These are phyloP conservation scores for Hypothenemus hampei DNA, from an alignment of 1,140 invertebrate genomes.

Conservation along the genomic window DNA sequence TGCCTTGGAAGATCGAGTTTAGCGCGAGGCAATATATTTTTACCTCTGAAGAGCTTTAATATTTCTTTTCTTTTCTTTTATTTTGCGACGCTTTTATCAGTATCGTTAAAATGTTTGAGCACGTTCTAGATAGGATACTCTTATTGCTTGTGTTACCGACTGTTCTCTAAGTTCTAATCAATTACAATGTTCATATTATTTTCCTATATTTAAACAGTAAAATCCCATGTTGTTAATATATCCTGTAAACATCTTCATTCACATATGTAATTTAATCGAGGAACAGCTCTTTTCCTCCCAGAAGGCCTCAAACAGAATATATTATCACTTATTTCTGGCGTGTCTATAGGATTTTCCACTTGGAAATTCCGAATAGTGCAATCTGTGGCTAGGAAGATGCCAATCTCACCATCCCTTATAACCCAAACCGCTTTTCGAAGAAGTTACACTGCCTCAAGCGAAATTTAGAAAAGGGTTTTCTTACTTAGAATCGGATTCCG, in stretches of 20 bases:
- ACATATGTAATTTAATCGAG: slow-evolving; percentile 20
- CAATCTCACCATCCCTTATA: slow-evolving; percentile 20
- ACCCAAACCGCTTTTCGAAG: slow-evolving; percentile 18
- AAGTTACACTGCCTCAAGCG: slow-evolving; percentile 18
- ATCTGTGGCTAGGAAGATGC: slow-evolving; percentile 22
- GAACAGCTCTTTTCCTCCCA: slow-evolving; percentile 1
- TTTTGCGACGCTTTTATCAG: background rate
- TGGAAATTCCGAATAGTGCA: slow-evolving; percentile 20
- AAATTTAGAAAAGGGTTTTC: slow-evolving; percentile 22
- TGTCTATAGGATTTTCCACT: slow-evolving; percentile 23
- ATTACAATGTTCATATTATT: background rate
- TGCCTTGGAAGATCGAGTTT: slow-evolving; percentile 8
- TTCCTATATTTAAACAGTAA: background rate
- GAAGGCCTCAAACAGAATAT: slow-evolving; percentile 14
- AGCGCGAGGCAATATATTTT: slow-evolving; percentile 6
- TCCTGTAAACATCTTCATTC: slow-evolving; percentile 7
- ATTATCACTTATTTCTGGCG: slow-evolving; percentile 25
- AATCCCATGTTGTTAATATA: background rate
- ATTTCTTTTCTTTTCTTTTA: background rate
- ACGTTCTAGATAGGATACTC: background rate
- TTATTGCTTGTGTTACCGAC: no score
- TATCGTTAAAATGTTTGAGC: background rate
- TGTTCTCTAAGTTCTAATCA: background rate
- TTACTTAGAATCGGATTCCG: slow-evolving; percentile 10
- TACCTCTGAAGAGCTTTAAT: background rate